Evolutionary conservation across 2,797 vertebrate genomes (phyloP).

Genomic region (Merluccius polli): DNA sequence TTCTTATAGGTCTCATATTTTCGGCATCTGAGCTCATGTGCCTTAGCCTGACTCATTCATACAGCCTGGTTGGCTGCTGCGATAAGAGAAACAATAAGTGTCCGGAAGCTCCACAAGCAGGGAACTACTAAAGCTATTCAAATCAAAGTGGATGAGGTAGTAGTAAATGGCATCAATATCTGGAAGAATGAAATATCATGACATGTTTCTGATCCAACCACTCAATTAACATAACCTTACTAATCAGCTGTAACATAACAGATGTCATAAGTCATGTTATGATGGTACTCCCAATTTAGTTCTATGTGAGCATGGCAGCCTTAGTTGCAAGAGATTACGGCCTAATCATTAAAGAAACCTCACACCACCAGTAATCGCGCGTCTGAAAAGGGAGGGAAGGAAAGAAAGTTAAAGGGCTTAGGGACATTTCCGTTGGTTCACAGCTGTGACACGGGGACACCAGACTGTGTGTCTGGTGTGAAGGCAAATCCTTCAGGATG

Average conservation of each 20-base stretch:
- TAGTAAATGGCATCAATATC: background rate
- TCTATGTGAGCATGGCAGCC: background rate
- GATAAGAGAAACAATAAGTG: background rate
- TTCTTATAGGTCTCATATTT: background rate
- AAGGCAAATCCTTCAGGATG: background rate
- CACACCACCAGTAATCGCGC: conserved; percentile 11
- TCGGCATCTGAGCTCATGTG: background rate
- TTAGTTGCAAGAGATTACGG: conserved; percentile 18
- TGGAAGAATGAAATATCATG: background rate
- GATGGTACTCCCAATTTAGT: background rate
- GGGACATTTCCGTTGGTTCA: conserved; percentile 16
- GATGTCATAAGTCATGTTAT: background rate
- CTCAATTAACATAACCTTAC: background rate
- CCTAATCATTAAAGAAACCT: conserved; percentile 3
- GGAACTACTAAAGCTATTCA: background rate
- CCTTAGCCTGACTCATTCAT: too few species aligned
- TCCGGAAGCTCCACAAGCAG: background rate
- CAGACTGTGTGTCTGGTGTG: conserved; percentile 21
- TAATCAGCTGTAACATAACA: background rate
- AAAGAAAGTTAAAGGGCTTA: conserved; percentile 25
- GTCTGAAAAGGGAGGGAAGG: conserved; percentile 11
- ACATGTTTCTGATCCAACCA: background rate
- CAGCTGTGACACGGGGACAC: conserved; percentile 29
- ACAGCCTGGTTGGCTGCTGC: too few species aligned
- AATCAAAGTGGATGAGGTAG: background rate